Conservation (phyloP, 2,888 invertebrate genomes). For the Drosophila merina region DNA sequence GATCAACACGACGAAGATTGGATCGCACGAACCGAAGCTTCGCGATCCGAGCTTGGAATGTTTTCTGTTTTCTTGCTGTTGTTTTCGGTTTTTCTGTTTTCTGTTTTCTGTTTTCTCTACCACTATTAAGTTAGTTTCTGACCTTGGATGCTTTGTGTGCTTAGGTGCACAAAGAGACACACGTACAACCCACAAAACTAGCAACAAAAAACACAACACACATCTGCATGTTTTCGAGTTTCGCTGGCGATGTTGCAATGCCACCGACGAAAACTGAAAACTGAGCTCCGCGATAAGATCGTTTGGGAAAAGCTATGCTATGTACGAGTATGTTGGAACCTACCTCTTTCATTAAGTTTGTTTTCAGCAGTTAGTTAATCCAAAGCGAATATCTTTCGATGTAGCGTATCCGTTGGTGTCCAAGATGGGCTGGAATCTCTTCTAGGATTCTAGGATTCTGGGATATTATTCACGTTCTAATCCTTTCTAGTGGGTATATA, state of each 20-base stretch:
- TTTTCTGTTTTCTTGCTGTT: constrained; percentile 41
- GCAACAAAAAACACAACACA: constrained; percentile 18
- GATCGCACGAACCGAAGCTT: constrained; percentile 61
- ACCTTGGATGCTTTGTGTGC: constrained; percentile 62
- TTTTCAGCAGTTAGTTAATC: constrained; percentile 60
- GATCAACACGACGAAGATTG: constrained; percentile 43
- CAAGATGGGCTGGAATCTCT: constrained; percentile 1
- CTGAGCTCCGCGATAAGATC: neutral
- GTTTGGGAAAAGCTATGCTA: neutral
- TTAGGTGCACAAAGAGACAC: constrained; percentile 37
- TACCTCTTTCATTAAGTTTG: constrained; percentile 73
- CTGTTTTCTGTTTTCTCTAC: constrained; percentile 57
- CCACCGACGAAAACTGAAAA: constrained; percentile 11
- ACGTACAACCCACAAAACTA: constrained; percentile 19
- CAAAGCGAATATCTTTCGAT: constrained; percentile 25
- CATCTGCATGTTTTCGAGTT: constrained; percentile 27
- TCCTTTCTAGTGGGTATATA: constrained; percentile 17
- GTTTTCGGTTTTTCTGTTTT: constrained; percentile 55
- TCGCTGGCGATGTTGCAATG: constrained; percentile 41
- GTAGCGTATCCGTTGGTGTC: neutral
- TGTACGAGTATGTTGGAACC: constrained; percentile 17
- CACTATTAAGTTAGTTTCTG: constrained; percentile 67
- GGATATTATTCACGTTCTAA: constrained; percentile 17
- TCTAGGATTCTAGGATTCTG: constrained; percentile 6
- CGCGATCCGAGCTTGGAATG: constrained; percentile 50